These are phyloP conservation scores for Eubucco bourcierii DNA, from an alignment of 2,113 vertebrate species.

Conservation along the genomic window DNA sequence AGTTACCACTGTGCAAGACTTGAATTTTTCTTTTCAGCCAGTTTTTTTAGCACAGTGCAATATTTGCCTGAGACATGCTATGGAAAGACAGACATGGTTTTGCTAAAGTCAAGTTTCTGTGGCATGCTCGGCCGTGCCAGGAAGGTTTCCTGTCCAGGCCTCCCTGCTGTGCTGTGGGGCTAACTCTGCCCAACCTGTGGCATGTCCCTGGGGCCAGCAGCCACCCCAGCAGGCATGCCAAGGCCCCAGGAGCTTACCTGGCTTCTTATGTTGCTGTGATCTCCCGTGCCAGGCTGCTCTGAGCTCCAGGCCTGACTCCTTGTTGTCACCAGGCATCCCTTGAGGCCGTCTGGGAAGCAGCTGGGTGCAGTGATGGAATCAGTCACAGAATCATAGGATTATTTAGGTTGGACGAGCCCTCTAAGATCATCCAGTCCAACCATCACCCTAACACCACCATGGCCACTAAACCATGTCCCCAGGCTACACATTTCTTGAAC, in stretches of 20 bases:
- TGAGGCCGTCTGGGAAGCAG: background rate
- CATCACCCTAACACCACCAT: too few relatives aligned
- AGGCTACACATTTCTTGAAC: too few relatives aligned
- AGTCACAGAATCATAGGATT: too few relatives aligned
- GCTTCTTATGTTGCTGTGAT: background rate
- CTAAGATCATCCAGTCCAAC: too few relatives aligned
- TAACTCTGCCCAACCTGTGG: background rate
- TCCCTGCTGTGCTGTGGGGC: too few relatives aligned
- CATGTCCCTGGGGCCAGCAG: fast-evolving
- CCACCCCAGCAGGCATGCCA: fast-evolving
- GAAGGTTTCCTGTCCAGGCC: background rate
- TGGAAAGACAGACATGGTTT: background rate
- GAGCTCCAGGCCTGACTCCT: background rate
- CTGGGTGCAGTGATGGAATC: fast-evolving
- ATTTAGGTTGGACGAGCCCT: too few relatives aligned
- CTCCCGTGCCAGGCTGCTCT: fast-evolving
- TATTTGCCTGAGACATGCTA: background rate
- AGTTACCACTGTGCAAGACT: background rate
- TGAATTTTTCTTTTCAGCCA: background rate
- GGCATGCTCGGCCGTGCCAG: fast-evolving
- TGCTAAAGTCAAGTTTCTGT: background rate
- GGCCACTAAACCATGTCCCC: too few relatives aligned
- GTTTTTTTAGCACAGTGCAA: background rate
- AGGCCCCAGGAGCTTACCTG: background rate
- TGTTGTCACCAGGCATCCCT: background rate